Evolutionary conservation across 1,140 invertebrate genomes (phyloP).

Genomic region (Diuraphis noxia): DNA sequence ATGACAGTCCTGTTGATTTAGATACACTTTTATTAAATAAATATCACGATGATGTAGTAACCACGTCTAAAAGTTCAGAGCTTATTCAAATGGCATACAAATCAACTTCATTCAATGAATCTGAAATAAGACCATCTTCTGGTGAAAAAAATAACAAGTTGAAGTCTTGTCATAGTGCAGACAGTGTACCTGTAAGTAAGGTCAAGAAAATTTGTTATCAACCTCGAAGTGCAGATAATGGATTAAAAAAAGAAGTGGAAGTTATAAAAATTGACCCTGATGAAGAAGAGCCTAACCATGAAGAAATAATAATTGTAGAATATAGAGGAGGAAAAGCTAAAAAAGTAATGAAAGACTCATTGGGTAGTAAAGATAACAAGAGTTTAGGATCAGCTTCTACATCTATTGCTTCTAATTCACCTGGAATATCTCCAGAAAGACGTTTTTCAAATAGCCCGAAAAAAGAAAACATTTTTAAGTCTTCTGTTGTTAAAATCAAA

Average conservation of each 20-base stretch:
- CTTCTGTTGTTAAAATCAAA: conserved; percentile 31
- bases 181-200: conserved; percentile 27
- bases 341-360: conserved; percentile 55
- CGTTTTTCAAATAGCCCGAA: neutral
- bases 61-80: conserved; percentile 51
- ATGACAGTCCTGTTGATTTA: conserved; percentile 52
- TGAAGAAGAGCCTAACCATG: conserved; percentile 56
- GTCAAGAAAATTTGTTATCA: conserved; percentile 28
- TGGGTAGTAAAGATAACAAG: conserved; percentile 15
- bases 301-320: conserved; percentile 59
- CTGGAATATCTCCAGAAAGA: conserved; percentile 21
- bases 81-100: conserved; percentile 49
- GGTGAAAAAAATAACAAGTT: conserved; percentile 26
- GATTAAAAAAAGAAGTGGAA: conserved; percentile 51
- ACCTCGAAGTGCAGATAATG: conserved; percentile 35
- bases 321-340: conserved; percentile 58
- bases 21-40: conserved; percentile 45
- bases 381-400: conserved; percentile 12
- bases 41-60: conserved; percentile 53
- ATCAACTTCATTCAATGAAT: conserved; percentile 39
- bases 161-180: conserved; percentile 49
- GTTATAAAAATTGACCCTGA: conserved; percentile 58
- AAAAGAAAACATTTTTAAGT: conserved; percentile 31
- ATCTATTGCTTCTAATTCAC: conserved; percentile 22
- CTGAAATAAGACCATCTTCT: neutral